Evolutionary conservation across 2,888 invertebrate species (phyloP).

Genomic region (Mactromeris polynyma): DNA sequence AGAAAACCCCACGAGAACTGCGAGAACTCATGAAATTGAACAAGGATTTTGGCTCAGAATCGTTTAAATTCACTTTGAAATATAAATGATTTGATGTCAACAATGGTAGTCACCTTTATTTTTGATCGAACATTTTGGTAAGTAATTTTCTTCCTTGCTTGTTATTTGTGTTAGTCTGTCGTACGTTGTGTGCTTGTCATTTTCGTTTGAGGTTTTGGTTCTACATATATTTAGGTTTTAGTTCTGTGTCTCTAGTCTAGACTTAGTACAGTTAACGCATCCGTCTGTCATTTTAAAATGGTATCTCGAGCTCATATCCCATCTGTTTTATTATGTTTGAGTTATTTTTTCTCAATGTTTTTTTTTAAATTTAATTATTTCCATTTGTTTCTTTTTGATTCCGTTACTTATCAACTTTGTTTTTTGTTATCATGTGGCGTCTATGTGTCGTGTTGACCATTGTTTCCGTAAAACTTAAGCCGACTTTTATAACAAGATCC

Average conservation of each 20-base stretch:
- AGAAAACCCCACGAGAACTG: not conserved
- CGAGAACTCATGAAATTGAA: not conserved
- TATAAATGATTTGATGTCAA: not conserved
- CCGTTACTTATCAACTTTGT: not conserved
- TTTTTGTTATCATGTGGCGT: not conserved
- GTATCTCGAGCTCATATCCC: not conserved
- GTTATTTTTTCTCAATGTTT: too few species aligned
- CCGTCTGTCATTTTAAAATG: not conserved
- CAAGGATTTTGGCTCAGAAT: not conserved
- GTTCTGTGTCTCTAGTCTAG: slow-evolving; percentile 6
- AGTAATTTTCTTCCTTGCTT: not conserved
- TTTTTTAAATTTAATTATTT: not conserved
- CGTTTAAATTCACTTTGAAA: not conserved
- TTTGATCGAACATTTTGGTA: not conserved
- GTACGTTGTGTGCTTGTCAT: not conserved
- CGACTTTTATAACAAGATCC: too few species aligned
- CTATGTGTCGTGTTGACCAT: not conserved
- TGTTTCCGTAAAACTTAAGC: too few species aligned
- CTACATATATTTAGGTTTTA: not conserved
- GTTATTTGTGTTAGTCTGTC: not conserved
- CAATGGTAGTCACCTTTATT: not conserved
- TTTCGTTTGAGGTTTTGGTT: not conserved
- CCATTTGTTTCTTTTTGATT: not conserved
- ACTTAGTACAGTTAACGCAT: not conserved
- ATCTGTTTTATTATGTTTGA: too few species aligned